These are phyloP conservation scores for Ophion costatus DNA, from an alignment of 2,888 invertebrate genomes.

Conservation along the genomic window DNA sequence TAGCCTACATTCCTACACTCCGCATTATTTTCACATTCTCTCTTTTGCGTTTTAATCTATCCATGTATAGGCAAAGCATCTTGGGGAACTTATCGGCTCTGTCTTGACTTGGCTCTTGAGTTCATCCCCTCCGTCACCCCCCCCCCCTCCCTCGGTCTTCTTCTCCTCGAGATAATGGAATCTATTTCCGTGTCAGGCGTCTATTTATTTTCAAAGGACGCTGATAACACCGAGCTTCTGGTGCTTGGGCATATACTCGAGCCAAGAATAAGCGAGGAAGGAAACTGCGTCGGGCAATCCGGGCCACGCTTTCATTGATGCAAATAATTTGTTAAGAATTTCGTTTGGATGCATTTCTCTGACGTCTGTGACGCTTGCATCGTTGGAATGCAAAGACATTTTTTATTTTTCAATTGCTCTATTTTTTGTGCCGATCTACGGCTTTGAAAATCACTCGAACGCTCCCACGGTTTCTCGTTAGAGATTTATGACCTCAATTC, in stretches of 20 bases:
- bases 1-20: no score
- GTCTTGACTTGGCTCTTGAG: conserved; percentile 51
- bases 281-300: neutral
- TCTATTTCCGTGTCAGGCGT: conserved; percentile 69
- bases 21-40: no score
- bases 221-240: conserved; percentile 66
- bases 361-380: no score
- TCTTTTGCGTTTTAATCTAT: conserved; percentile 2
- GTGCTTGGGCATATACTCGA: conserved; percentile 17
- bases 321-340: neutral
- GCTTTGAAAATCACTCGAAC: no score
- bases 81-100: conserved; percentile 67
- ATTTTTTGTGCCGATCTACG: no score
- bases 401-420: no score
- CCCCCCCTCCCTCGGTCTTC: conserved; percentile 38
- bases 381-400: no score
- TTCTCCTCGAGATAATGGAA: conserved; percentile 62
- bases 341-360: neutral
- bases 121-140: conserved; percentile 19
- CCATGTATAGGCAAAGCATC: conserved; percentile 46
- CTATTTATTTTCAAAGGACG: conserved; percentile 73
- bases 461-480: no score
- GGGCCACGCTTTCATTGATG: neutral
- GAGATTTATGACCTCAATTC: no score
- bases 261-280: neutral